Evolutionary conservation across 2,888 invertebrate genomes (phyloP).

Genomic region (Desoria tigrina): DNA sequence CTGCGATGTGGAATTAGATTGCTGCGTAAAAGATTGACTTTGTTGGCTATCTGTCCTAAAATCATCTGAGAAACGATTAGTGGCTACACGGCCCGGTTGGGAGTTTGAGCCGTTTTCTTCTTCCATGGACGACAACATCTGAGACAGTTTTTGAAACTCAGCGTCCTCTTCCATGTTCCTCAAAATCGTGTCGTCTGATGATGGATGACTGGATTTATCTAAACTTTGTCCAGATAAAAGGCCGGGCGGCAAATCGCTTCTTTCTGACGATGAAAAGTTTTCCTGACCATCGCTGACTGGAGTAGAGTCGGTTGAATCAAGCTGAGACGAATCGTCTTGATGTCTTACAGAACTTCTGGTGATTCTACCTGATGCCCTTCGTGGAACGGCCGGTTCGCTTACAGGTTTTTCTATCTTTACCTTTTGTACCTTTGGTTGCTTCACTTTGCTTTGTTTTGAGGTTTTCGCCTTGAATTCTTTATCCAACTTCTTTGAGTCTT

Average conservation of each 20-base stretch:
- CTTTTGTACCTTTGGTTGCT: constrained; percentile 6
- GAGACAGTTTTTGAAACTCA: constrained; percentile 51
- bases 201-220: background rate
- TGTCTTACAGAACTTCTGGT: constrained; percentile 42
- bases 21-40: background rate
- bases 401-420: background rate
- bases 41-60: too few relatives aligned
- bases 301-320: constrained; percentile 19
- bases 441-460: background rate
- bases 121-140: constrained; percentile 53
- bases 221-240: background rate
- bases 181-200: constrained; percentile 31
- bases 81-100: background rate
- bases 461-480: background rate
- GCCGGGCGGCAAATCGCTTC: background rate
- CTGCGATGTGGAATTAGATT: background rate
- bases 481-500: background rate
- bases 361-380: constrained; percentile 36
- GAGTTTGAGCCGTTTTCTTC: constrained; percentile 26
- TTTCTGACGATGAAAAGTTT: background rate
- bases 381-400: constrained; percentile 14
- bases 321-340: constrained; percentile 11
- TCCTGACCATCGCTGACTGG: constrained; percentile 30
- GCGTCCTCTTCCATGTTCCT: constrained; percentile 51
- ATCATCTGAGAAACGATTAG: background rate